phyloP scores from a whole-genome alignment of 2,113 vertebrate species.

The Zingel zingel region DNA sequence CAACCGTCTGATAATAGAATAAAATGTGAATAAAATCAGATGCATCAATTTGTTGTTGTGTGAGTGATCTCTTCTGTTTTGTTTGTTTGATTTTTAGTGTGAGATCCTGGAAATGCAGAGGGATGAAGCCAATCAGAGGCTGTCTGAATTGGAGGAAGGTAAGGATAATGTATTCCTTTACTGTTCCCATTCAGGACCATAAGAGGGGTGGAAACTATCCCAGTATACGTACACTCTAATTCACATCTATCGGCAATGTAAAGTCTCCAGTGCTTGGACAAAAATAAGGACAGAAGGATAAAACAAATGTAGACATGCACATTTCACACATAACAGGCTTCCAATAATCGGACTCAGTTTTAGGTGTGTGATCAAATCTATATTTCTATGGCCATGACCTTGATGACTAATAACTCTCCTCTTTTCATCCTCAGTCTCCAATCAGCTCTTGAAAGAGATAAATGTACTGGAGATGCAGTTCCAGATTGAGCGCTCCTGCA shows the following conservation, averaged over 20 bases:
- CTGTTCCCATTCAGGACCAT: neutral
- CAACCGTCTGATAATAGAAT: neutral
- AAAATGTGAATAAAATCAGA: slow-evolving; percentile 30
- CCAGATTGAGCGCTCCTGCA: slow-evolving; percentile 82
- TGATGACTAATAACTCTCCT: neutral
- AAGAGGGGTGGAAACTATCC: neutral
- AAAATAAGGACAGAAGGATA: too few relatives aligned
- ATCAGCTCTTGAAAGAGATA: slow-evolving; percentile 85
- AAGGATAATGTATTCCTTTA: slow-evolving; percentile 24
- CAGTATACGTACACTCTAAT: neutral
- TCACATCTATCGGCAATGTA: neutral
- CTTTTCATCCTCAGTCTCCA: slow-evolving; percentile 73
- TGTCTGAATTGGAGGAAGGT: slow-evolving; percentile 84
- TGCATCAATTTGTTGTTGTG: neutral
- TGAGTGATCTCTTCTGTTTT: slow-evolving; percentile 10
- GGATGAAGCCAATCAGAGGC: slow-evolving; percentile 74
- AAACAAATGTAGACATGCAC: neutral
- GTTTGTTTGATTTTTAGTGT: slow-evolving; percentile 58
- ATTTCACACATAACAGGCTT: too few relatives aligned
- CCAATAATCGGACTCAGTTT: too few relatives aligned
- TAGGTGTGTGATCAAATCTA: too few relatives aligned
- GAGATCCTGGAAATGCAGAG: slow-evolving; percentile 69
- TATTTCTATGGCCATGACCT: too few relatives aligned
- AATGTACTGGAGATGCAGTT: slow-evolving; percentile 83
- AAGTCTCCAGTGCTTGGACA: too few relatives aligned